phyloP scores from a whole-genome alignment of 1,140 invertebrate species.

The Maconellicoccus hirsutus region DNA sequence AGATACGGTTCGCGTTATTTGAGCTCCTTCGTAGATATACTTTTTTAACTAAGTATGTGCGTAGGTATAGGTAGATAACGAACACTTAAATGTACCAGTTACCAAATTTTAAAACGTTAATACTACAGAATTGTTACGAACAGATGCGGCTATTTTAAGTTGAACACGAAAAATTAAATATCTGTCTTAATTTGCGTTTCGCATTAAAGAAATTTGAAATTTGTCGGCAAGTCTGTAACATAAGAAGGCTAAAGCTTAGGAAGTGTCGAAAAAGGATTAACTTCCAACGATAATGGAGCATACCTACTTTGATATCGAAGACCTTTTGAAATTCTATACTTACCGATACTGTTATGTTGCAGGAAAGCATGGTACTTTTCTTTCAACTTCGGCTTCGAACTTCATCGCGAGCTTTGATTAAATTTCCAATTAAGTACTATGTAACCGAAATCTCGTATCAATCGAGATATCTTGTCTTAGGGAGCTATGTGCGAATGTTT shows the following conservation, averaged over 20 bases:
- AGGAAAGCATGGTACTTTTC: not conserved
- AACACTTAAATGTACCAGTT: no score
- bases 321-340: not conserved
- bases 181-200: not conserved
- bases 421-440: not conserved
- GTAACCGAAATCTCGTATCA: not conserved
- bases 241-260: not conserved
- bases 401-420: not conserved
- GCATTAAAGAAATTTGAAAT: not conserved
- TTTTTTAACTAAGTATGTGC: no score
- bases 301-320: not conserved
- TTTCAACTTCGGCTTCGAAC: not conserved
- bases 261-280: not conserved
- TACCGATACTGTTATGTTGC: not conserved
- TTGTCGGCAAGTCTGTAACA: not conserved
- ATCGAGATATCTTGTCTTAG: not conserved
- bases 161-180: not conserved
- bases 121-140: no score
- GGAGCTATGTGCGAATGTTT: not conserved
- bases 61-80: no score
- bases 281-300: constrained; percentile 3
- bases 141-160: not conserved
- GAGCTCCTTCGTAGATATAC: no score
- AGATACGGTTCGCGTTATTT: no score
- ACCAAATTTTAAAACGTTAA: no score